These are phyloP conservation scores for Yponomeuta sedellus DNA, from an alignment of 2,888 invertebrate genomes.

Conservation along the genomic window DNA sequence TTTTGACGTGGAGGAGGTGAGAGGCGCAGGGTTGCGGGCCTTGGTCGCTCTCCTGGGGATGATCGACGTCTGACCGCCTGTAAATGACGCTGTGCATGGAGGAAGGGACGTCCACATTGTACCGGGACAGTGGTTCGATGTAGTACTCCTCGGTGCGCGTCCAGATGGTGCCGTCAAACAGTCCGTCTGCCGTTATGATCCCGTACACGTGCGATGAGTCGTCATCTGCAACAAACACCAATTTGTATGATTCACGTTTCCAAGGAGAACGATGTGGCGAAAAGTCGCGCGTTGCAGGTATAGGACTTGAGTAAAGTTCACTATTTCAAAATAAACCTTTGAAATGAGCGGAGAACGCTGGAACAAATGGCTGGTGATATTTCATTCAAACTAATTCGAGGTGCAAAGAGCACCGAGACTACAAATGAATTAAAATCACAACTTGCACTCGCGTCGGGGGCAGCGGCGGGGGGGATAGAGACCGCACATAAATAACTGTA, in stretches of 20 bases:
- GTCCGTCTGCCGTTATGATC: conserved; percentile 88
- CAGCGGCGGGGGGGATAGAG: conserved; percentile 37
- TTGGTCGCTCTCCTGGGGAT: conserved; percentile 52
- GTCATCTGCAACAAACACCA: conserved; percentile 80
- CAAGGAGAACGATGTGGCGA: background rate
- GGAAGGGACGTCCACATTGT: conserved; percentile 71
- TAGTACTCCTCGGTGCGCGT: conserved; percentile 88
- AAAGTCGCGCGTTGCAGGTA: background rate
- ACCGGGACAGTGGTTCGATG: conserved; percentile 87
- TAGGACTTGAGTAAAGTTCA: conserved; percentile 7
- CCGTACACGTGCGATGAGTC: conserved; percentile 89
- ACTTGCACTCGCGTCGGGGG: conserved; percentile 58
- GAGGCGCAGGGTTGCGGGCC: conserved; percentile 74
- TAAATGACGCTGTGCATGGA: conserved; percentile 90
- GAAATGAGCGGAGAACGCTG: conserved; percentile 29
- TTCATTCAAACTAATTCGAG: conserved; percentile 70
- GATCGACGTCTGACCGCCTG: conserved; percentile 84
- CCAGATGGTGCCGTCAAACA: conserved; percentile 92
- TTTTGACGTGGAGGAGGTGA: conserved; percentile 75
- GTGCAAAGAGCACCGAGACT: conserved; percentile 62
- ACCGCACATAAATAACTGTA: conserved; percentile 71
- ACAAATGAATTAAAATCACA: conserved; percentile 70
- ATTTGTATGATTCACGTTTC: background rate
- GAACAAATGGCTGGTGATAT: conserved; percentile 62
- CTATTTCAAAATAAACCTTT: conserved; percentile 10